A percentile compares a stretch with the other conserved stretches of the same genome.
Conservation (phyloP, 2,113 vertebrate species). For the Leuciscus idus region DNA sequence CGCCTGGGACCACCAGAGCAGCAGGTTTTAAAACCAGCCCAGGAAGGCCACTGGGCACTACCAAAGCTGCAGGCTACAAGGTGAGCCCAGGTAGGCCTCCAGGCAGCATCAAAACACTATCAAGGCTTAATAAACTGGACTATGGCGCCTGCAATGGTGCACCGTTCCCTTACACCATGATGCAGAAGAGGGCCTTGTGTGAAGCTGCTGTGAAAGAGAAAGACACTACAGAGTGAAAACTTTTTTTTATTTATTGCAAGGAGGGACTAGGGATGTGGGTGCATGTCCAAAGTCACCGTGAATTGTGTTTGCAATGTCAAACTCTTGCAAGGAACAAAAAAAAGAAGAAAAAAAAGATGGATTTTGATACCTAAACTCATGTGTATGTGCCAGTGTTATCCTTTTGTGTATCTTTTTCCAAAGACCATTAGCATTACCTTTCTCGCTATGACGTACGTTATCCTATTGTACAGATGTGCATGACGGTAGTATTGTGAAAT, state of each 20-base stretch:
- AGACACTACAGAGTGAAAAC: slow-evolving; percentile 79
- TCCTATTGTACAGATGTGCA: slow-evolving; percentile 68
- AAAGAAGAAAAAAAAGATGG: neutral
- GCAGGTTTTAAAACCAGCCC: slow-evolving; percentile 99
- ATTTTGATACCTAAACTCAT: slow-evolving; percentile 55
- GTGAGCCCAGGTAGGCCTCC: slow-evolving; percentile 97
- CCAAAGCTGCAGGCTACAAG: slow-evolving; percentile 98
- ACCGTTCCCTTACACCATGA: slow-evolving; percentile 87
- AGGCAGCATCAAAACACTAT: slow-evolving; percentile 97
- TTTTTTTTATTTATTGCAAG: slow-evolving; percentile 49
- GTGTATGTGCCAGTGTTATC: slow-evolving; percentile 55
- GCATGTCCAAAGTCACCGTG: slow-evolving; percentile 53
- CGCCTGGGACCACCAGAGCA: slow-evolving; percentile 94
- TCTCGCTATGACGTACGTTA: slow-evolving; percentile 56
- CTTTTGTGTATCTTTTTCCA: slow-evolving; percentile 61
- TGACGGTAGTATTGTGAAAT: slow-evolving; percentile 65
- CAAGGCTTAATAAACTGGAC: slow-evolving; percentile 90
- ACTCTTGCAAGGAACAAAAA: slow-evolving; percentile 2
- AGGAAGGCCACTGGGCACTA: slow-evolving; percentile 95
- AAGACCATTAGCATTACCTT: slow-evolving; percentile 56
- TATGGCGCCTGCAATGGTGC: slow-evolving; percentile 83
- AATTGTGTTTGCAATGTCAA: slow-evolving; percentile 39
- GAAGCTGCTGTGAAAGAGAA: slow-evolving; percentile 85
- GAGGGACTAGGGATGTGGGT: slow-evolving; percentile 45
- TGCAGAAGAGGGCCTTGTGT: slow-evolving; percentile 89